Percentiles rank a stretch among this genome's conserved stretches.
Conservation (phyloP, 2,888 invertebrate species). For the Xanthia togata region DNA sequence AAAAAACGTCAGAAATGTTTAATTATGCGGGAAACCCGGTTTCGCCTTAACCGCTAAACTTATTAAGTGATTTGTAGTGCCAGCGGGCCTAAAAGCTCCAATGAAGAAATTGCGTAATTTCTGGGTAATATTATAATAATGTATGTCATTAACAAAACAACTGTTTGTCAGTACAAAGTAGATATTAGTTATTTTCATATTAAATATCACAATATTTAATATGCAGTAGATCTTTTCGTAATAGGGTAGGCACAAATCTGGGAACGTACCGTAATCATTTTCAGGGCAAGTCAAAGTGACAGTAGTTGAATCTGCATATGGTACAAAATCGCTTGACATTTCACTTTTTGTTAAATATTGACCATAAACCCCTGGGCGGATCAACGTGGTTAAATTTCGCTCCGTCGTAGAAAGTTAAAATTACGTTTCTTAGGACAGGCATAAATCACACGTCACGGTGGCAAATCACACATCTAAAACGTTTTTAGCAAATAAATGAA, state of each 20-base stretch:
- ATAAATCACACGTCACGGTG: too few species aligned
- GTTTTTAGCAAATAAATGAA: too few species aligned
- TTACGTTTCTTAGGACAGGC: background rate
- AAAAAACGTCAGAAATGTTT: too few species aligned
- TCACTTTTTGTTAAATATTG: background rate
- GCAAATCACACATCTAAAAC: background rate
- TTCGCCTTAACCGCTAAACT: too few species aligned
- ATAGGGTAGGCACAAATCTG: background rate
- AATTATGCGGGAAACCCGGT: too few species aligned
- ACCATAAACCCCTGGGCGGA: too few species aligned
- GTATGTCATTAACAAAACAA: slow-evolving; percentile 15
- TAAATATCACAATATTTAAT: background rate
- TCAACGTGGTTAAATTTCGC: too few species aligned
- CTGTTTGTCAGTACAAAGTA: slow-evolving; percentile 32
- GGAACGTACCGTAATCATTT: background rate
- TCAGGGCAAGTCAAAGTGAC: background rate
- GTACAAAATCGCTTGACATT: background rate
- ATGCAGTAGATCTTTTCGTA: background rate
- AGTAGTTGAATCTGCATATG: background rate
- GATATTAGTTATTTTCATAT: background rate
- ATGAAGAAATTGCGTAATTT: slow-evolving; percentile 17
- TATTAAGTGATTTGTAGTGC: too few species aligned
- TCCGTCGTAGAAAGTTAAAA: too few species aligned
- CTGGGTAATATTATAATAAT: background rate
- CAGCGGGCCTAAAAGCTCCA: background rate